Percentiles rank a stretch among this genome's conserved stretches.
phyloP scores from a whole-genome alignment of 2,888 invertebrate genomes.

The Eudemis profundana region DNA sequence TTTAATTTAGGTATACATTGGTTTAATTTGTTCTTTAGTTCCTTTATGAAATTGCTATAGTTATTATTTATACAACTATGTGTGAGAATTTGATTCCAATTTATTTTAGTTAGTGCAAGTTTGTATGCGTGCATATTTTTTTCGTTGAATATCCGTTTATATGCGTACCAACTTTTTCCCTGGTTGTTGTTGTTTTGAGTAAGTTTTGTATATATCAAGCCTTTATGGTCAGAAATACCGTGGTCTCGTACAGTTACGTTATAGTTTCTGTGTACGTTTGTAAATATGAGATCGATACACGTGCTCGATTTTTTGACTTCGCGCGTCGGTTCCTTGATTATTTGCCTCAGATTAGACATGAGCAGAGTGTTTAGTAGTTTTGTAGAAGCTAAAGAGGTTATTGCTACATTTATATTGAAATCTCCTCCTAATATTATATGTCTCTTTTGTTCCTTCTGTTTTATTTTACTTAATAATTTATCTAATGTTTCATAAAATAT shows the following conservation, averaged over 20 bases:
- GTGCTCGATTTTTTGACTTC: no score
- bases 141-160: no score
- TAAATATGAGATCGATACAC: no score
- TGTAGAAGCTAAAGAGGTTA: background rate
- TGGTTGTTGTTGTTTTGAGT: background rate
- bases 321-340: constrained; percentile 1
- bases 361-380: background rate
- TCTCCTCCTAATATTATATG: no score
- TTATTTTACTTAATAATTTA: background rate
- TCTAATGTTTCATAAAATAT: constrained; percentile 2
- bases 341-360: background rate
- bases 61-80: background rate
- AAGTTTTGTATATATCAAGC: background rate
- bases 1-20: constrained; percentile 7
- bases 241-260: background rate
- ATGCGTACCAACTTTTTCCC: background rate
- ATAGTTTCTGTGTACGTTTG: background rate
- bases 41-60: background rate
- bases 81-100: background rate
- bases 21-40: background rate
- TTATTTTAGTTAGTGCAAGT: background rate
- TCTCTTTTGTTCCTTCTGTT: constrained; percentile 5
- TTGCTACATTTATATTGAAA: background rate
- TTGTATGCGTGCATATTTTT: background rate
- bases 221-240: no score